Evolutionary conservation across 37 sponge, comb jelly and placozoan species (phyloP).

Genomic region (Halichondria panicea): DNA sequence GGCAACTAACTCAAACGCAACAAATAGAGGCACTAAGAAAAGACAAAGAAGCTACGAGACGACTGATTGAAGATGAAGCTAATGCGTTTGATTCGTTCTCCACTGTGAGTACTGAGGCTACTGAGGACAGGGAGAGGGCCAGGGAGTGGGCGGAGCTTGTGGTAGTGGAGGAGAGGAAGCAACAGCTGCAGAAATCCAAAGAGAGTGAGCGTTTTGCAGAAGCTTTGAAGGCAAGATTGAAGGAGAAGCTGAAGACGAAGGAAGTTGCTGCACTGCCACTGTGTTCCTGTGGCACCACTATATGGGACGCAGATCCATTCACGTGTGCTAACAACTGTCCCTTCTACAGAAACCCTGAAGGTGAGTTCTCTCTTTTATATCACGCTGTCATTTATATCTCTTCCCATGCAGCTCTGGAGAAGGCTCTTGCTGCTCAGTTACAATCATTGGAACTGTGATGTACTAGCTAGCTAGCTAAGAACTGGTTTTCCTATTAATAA

Average conservation of each 20-base stretch:
- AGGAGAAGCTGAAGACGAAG: constrained; percentile 28
- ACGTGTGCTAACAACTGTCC: constrained; percentile 89
- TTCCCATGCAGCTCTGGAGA: too few relatives aligned
- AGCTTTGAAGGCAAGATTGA: constrained; percentile 62
- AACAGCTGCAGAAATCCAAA: constrained; percentile 43
- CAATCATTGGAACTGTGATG: too few relatives aligned
- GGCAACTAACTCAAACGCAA: neutral
- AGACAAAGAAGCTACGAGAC: constrained; percentile 35
- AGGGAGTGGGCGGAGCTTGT: constrained; percentile 45
- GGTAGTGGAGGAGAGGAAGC: constrained; percentile 46
- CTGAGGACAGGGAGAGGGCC: constrained; percentile 20
- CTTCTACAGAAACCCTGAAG: constrained; percentile 69
- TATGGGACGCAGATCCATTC: constrained; percentile 76
- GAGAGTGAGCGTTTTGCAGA: constrained; percentile 69
- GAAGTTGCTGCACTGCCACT: constrained; percentile 56
- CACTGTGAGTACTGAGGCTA: neutral
- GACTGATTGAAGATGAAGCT: constrained; percentile 23
- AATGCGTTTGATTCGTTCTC: constrained; percentile 8
- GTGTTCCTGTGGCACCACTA: constrained; percentile 61
- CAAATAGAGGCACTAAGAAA: constrained; percentile 17
- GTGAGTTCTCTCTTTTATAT: too few relatives aligned
- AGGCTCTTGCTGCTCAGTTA: too few relatives aligned
- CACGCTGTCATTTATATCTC: too few relatives aligned
- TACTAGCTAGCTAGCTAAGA: too few relatives aligned
- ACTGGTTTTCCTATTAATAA: too few relatives aligned